These are phyloP conservation scores for Cariama cristata DNA, from an alignment of 2,113 vertebrate species.

Conservation along the genomic window DNA sequence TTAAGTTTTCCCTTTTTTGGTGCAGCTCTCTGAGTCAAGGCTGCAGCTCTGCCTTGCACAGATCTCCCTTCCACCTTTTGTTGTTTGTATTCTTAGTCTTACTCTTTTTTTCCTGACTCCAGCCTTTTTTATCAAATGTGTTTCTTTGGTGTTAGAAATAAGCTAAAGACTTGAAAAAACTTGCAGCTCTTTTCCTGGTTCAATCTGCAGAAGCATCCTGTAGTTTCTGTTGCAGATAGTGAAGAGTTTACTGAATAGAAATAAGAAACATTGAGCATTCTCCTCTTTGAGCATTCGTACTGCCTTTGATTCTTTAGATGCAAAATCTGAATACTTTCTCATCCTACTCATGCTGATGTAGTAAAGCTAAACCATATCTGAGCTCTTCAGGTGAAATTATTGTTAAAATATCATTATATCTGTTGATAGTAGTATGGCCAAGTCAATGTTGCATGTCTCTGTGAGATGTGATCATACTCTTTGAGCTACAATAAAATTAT, in stretches of 20 bases:
- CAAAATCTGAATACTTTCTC: not conserved
- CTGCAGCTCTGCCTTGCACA: not conserved
- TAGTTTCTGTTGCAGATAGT: not conserved
- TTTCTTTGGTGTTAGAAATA: not conserved
- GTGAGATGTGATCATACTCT: not conserved
- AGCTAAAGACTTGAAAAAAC: not conserved
- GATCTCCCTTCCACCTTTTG: not conserved
- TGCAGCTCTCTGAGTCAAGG: not conserved
- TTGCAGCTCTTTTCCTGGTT: not conserved
- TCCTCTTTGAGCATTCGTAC: not conserved
- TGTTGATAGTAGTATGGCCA: not conserved
- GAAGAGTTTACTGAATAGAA: not conserved
- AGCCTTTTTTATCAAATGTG: not conserved
- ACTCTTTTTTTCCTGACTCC: not conserved
- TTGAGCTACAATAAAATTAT: not conserved
- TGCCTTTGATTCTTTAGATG: not conserved
- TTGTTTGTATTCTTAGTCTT: not conserved
- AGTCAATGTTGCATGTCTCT: not conserved
- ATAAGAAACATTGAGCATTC: not conserved
- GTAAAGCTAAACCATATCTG: not conserved
- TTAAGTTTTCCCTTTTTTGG: not conserved
- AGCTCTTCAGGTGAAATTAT: not conserved
- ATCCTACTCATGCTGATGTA: not conserved
- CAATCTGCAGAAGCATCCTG: not conserved
- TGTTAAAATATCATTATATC: not conserved